phyloP scores from a whole-genome alignment of 2,888 invertebrate genomes.

The Drosophila eohydei region DNA sequence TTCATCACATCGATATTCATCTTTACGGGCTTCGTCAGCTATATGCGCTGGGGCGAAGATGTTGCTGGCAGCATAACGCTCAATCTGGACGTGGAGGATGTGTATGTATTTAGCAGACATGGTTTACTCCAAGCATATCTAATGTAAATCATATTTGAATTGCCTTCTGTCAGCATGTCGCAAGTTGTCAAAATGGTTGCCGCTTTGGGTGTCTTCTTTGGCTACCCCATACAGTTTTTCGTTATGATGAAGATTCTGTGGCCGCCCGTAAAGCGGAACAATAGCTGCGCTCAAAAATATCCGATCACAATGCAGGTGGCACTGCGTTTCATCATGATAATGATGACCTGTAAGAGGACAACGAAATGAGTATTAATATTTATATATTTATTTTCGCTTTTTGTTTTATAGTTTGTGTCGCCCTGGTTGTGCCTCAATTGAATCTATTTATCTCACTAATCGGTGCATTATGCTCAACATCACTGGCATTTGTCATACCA shows the following conservation, averaged over 20 bases:
- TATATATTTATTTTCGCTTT: not conserved
- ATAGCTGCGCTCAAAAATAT: conserved; percentile 86
- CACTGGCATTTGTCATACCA: conserved; percentile 94
- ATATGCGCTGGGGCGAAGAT: conserved; percentile 93
- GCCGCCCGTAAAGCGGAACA: conserved; percentile 88
- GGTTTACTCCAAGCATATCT: not conserved
- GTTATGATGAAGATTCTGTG: conserved; percentile 96
- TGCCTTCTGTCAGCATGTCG: conserved; percentile 87
- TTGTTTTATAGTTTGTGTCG: conserved; percentile 88
- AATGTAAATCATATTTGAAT: not conserved
- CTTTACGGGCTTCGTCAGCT: conserved; percentile 94
- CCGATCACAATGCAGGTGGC: conserved; percentile 89
- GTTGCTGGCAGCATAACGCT: conserved; percentile 94
- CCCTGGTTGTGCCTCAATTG: conserved; percentile 93
- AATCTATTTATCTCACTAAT: conserved; percentile 95
- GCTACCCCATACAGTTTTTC: conserved; percentile 98
- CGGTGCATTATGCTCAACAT: conserved; percentile 95
- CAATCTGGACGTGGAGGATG: conserved; percentile 88
- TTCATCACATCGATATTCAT: conserved; percentile 92
- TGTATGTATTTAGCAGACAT: conserved; percentile 63
- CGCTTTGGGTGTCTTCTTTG: conserved; percentile 93
- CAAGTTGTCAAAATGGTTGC: conserved; percentile 93
- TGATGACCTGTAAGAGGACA: conserved; percentile 92
- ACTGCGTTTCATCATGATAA: conserved; percentile 90
- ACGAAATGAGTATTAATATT: not conserved